A percentile compares a stretch with the other conserved stretches of the same genome.
Evolutionary conservation across 2,113 vertebrate genomes (phyloP).

Genomic region (Cryptoleucopteryx plumbea): DNA sequence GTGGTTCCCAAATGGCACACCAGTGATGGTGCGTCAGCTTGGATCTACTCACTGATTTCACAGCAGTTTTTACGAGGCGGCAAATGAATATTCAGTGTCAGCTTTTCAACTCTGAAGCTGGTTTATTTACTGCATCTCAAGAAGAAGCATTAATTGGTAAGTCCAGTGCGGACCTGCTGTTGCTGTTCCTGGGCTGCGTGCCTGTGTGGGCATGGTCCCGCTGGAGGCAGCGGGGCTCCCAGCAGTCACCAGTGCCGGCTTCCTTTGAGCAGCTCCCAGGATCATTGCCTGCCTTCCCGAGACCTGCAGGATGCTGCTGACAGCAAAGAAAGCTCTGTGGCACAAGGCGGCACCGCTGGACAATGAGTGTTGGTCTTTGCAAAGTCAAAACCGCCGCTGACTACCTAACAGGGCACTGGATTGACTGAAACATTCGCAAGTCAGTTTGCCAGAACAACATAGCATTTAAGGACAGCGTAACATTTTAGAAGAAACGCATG

Average conservation of each 20-base stretch:
- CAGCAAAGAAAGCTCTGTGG: neutral
- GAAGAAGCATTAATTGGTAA: neutral
- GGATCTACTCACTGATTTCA: neutral
- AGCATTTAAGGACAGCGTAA: neutral
- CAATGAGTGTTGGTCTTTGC: neutral
- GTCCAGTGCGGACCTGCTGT: neutral
- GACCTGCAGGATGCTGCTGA: neutral
- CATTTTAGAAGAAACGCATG: neutral
- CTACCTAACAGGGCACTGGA: neutral
- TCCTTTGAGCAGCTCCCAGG: neutral
- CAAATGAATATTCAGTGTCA: neutral
- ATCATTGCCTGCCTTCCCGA: neutral
- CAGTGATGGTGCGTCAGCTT: neutral
- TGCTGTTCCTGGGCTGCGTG: neutral
- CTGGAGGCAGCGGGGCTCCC: neutral
- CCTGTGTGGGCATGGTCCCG: rapidly evolving
- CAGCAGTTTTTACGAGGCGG: neutral
- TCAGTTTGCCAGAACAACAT: neutral
- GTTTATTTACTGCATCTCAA: neutral
- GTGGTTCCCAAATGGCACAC: neutral
- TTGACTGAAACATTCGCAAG: neutral
- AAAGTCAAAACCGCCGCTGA: neutral
- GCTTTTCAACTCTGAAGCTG: neutral
- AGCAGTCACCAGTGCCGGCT: rapidly evolving
- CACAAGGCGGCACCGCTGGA: neutral